Conservation (phyloP, 2,888 invertebrate genomes). For the Cacoxenus indagator region DNA sequence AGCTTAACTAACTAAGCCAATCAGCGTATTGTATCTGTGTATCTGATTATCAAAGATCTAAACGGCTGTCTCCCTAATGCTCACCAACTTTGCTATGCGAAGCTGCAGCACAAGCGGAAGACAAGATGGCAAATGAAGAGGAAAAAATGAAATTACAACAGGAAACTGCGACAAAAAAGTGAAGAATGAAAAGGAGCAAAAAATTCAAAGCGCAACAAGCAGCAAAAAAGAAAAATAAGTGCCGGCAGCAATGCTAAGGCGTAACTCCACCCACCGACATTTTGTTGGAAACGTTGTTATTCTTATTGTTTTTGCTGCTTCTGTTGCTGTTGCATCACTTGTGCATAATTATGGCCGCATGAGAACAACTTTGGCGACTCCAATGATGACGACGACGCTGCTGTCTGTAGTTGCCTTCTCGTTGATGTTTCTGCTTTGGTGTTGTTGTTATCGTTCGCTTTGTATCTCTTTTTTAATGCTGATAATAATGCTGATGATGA, state of each 20-base stretch:
- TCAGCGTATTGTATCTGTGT: no score
- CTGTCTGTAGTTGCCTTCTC: background rate
- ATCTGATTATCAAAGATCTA: no score
- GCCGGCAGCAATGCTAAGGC: slow-evolving; percentile 43
- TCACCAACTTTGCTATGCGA: no score
- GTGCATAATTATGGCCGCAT: slow-evolving; percentile 60
- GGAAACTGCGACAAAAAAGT: background rate
- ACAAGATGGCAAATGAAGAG: background rate
- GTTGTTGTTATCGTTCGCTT: slow-evolving; percentile 34
- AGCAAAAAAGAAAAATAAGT: no score
- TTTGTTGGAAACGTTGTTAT: slow-evolving; percentile 21
- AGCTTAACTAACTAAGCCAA: no score
- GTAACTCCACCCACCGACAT: slow-evolving; percentile 55
- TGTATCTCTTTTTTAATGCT: slow-evolving; percentile 49
- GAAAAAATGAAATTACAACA: slow-evolving; percentile 4
- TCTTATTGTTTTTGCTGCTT: slow-evolving; percentile 3
- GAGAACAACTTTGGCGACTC: slow-evolving; percentile 45
- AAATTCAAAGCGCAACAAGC: background rate
- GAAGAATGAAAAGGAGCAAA: background rate
- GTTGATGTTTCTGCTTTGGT: slow-evolving; percentile 29
- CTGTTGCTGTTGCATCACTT: slow-evolving; percentile 36
- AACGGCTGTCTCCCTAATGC: no score
- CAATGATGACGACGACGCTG: slow-evolving; percentile 47
- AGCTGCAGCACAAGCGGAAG: background rate
- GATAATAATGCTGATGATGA: slow-evolving; percentile 18